These are phyloP conservation scores for Trimorus sp. DNA, from an alignment of 2,888 invertebrate species.

Conservation along the genomic window DNA sequence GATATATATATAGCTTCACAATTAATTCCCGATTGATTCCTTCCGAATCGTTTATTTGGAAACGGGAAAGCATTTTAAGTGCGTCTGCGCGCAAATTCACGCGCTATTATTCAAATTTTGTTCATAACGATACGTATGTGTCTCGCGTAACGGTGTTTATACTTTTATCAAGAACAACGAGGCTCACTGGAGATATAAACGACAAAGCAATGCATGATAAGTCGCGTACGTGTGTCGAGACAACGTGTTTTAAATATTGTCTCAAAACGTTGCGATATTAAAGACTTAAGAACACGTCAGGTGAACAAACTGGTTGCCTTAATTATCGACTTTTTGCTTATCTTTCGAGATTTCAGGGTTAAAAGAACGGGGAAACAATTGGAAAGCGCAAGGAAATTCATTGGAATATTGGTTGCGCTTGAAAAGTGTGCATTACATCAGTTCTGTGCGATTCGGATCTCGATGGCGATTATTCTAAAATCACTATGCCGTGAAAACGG, in stretches of 20 bases:
- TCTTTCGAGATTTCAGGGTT: constrained; percentile 52
- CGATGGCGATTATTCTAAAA: constrained; percentile 19
- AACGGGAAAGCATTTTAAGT: constrained; percentile 28
- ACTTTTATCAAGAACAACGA: constrained; percentile 50
- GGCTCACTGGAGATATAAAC: constrained; percentile 35
- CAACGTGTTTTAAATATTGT: constrained; percentile 48
- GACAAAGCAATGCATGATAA: constrained; percentile 30
- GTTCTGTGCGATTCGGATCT: constrained; percentile 27
- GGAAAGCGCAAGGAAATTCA: too few species aligned
- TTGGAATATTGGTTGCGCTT: too few species aligned
- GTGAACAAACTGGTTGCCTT: constrained; percentile 38
- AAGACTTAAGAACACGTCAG: constrained; percentile 23
- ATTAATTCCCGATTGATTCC: constrained; percentile 37
- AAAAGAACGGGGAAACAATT: constrained; percentile 37
- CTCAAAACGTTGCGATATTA: constrained; percentile 39
- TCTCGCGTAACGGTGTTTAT: constrained; percentile 54
- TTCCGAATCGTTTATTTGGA: constrained; percentile 23
- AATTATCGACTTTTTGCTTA: constrained; percentile 30
- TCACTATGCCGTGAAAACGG: constrained; percentile 34
- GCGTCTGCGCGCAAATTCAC: constrained; percentile 44
- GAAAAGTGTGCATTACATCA: too few species aligned
- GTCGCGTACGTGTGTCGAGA: constrained; percentile 12
- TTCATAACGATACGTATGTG: constrained; percentile 36
- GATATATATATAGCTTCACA: constrained; percentile 22
- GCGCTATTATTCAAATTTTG: constrained; percentile 51